phyloP scores from a whole-genome alignment of 2,797 vertebrate species.

The Falco peregrinus region DNA sequence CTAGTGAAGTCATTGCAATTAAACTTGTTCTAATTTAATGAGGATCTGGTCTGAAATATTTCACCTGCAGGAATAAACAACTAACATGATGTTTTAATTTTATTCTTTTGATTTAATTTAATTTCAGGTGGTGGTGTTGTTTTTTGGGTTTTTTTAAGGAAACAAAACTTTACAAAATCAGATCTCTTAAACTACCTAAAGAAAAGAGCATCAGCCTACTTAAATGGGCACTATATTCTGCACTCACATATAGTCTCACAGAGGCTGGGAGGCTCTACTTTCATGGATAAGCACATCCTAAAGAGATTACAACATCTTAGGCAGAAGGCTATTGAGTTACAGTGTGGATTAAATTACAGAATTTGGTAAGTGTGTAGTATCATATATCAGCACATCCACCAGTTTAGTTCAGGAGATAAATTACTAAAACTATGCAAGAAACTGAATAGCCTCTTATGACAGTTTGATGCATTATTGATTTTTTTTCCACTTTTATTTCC shows the following conservation, averaged over 20 bases:
- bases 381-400: slow-evolving; percentile 51
- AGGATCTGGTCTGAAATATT: background rate
- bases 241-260: background rate
- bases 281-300: slow-evolving; percentile 67
- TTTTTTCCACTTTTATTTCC: slow-evolving; percentile 25
- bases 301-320: slow-evolving; percentile 65
- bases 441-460: slow-evolving; percentile 34
- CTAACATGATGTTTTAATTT: background rate
- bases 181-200: background rate
- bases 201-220: background rate
- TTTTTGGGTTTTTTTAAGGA: background rate
- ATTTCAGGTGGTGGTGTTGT: background rate
- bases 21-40: background rate
- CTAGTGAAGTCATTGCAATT: background rate
- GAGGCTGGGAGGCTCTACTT: slow-evolving; percentile 45
- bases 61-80: background rate
- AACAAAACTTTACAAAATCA: background rate
- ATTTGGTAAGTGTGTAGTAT: slow-evolving; percentile 55
- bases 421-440: slow-evolving; percentile 60
- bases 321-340: slow-evolving; percentile 61
- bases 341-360: slow-evolving; percentile 58
- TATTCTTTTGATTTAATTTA: background rate
- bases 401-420: slow-evolving; percentile 45
- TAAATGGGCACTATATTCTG: background rate
- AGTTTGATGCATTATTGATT: slow-evolving; percentile 53